A percentile compares a stretch with the other conserved stretches of the same genome.
These are phyloP conservation scores for Alcis repandata DNA, from an alignment of 2,888 invertebrate genomes.

Conservation along the genomic window DNA sequence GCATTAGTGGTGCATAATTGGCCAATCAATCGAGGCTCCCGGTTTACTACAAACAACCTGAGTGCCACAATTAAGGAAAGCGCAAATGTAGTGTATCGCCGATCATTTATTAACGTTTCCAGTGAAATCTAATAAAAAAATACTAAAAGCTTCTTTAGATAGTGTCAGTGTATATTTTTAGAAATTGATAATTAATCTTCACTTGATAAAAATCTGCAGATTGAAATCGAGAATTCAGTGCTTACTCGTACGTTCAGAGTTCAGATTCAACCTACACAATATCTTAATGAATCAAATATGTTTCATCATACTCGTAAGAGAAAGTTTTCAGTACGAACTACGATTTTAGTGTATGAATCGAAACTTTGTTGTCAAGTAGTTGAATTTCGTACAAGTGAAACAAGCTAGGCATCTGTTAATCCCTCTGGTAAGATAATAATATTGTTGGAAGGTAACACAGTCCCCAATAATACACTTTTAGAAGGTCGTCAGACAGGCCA, in stretches of 20 bases:
- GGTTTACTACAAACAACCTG: slow-evolving; percentile 62
- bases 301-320: neutral
- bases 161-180: neutral
- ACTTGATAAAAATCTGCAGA: neutral
- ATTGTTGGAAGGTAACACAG: slow-evolving; percentile 20
- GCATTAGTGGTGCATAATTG: slow-evolving; percentile 72
- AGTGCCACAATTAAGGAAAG: slow-evolving; percentile 66
- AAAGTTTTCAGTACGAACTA: neutral
- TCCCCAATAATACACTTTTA: slow-evolving; percentile 27
- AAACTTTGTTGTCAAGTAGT: neutral
- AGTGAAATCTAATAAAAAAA: neutral
- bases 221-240: neutral
- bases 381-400: neutral
- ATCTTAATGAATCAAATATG: neutral
- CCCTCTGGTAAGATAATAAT: slow-evolving; percentile 9
- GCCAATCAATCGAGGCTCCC: slow-evolving; percentile 73
- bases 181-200: neutral
- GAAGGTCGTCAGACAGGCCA: slow-evolving; percentile 25
- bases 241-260: neutral
- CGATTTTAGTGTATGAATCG: neutral
- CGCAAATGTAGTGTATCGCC: slow-evolving; percentile 53
- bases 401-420: neutral
- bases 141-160: too few relatives aligned
- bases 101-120: slow-evolving; percentile 16
- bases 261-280: neutral